Evolutionary conservation across 1,140 invertebrate genomes (phyloP), one percentile per base, ranked within the genome.

Genomic region (Platyscapa corneri): DNA sequence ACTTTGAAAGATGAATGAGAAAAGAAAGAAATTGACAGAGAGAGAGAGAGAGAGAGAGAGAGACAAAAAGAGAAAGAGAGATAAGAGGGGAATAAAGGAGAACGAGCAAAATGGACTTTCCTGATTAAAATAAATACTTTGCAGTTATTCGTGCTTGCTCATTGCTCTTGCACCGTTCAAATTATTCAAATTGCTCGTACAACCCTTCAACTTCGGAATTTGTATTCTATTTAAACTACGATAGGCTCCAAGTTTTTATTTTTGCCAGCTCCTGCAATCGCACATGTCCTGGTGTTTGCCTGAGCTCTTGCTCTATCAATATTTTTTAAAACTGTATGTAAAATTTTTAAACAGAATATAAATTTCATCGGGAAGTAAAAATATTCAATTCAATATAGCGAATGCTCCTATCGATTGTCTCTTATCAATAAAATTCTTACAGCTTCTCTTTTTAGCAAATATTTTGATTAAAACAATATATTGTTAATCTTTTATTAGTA

Each of bases 71-170:
- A 46, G 5, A 46, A 46, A 46, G 12, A 46, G 46, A n/a, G 37
- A 74, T 23, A 75, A 30, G 74, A 46, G 12, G 6, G 5, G 30
- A 37, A 49, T 46, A 6, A 75, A 12, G 3, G 39, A 74, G 39
- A 49, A 49, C 14, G n/a, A 67, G 30, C 32, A 37, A 83, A 32
- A 83, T 65, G 30, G 39, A 27, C 12, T 20, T 56, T 83, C 3
- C 23, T 46, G 37, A 76, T 83, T 75, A 76, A 76, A 76, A 10
- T 42, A 83, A 83, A 76, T 64, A 74, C n/a, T 60, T 74, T 1
- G 32, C 23, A 53, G 42, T 82, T 72, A 82, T 74, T 30, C 10
- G 16, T n/a, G 27, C 32, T 39, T 27, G 20, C 16, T 56, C 49
- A 14, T 16, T 32, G n/a, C 30, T 34, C 37, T 27, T 5, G 20